phyloP scores from a whole-genome alignment of 92 coral and sea anemone species.

The Porites rus region DNA sequence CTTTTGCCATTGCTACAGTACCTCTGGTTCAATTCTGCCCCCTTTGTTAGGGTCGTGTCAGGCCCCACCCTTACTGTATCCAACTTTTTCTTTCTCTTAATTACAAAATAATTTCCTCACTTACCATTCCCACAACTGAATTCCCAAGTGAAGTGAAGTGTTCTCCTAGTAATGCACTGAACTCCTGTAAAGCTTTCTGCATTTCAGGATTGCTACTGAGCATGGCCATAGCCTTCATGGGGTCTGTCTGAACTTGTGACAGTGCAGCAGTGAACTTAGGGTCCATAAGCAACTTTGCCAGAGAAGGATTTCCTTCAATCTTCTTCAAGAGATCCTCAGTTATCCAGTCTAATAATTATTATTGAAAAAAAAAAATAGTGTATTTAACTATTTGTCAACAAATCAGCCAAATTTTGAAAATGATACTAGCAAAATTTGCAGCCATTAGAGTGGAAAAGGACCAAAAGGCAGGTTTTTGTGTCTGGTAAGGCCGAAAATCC shows the following conservation, averaged over 20 bases:
- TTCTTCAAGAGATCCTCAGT: conserved; percentile 81
- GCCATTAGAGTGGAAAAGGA: too few species aligned
- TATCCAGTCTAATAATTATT: conserved; percentile 72
- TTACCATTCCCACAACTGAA: conserved; percentile 12
- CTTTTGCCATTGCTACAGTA: too few species aligned
- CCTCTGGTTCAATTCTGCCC: too few species aligned
- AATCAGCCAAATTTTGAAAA: not conserved
- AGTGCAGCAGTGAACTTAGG: conserved; percentile 85
- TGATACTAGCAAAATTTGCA: too few species aligned
- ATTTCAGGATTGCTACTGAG: conserved; percentile 70
- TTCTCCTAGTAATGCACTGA: conserved; percentile 80
- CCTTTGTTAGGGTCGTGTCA: not conserved
- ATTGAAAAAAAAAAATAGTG: not conserved
- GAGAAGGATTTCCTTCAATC: conserved; percentile 73
- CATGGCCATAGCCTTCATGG: conserved; percentile 73
- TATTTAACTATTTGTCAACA: not conserved
- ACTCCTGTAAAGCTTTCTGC: conserved; percentile 75
- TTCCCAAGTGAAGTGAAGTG: conserved; percentile 82
- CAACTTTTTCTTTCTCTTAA: not conserved
- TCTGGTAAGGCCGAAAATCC: too few species aligned
- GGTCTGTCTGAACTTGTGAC: conserved; percentile 63
- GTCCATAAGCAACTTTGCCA: conserved; percentile 74
- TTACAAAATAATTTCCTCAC: not conserved
- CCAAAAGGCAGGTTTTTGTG: too few species aligned
- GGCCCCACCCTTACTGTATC: not conserved